Evolutionary conservation across 2,888 invertebrate species (phyloP), one percentile per base, ranked within the genome.

Genomic region (Dicyrtomina minuta): DNA sequence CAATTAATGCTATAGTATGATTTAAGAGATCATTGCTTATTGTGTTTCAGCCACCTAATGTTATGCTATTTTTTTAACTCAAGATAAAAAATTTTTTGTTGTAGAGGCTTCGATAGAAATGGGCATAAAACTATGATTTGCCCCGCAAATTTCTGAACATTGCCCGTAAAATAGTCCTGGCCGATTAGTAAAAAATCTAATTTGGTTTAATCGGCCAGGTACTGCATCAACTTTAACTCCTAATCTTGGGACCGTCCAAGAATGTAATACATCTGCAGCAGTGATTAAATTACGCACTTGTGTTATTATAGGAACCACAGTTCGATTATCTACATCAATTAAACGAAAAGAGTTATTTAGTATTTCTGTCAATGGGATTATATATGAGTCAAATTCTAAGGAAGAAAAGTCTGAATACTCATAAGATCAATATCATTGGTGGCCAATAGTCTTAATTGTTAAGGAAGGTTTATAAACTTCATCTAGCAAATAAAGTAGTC

Each of bases 101-200:
- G n/a, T n/a, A n/a, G n/a, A n/a, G n/a, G 84, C 84, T 86, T 88
- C 87, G 79, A 88, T 81, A 70, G 86, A 84, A 85, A 90, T 89
- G 41, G 89, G 90, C 83, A 91, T 91, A 86, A 90, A 90, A 70
- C 89, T 89, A 81, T 91, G 90, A 81, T 91, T 90, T 66, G 87
- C 86, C 0, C 90, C 90, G 83, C 90, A 91, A 84, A 91, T 90
- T 87, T 91, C 90, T 78, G 90, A 90, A 81, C 90, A 91, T 86
- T 90, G 89, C 0, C 90, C 89, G 82, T 83, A 90, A 82, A 85
- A 88, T 80, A 89, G 79, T 53, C 89, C 89, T 0, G 88, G 84
- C 1, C 87, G 86, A 75, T 85, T 87, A 78, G 86, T 84, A 78
- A 83, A 83, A 81, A 89, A 85, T 78, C 83, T 85, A 61, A 80